A percentile compares a stretch with the other conserved stretches of the same genome.
These are phyloP conservation scores for Rotaria magnacalcarata DNA, from an alignment of 2,888 invertebrate species.

Conservation along the genomic window DNA sequence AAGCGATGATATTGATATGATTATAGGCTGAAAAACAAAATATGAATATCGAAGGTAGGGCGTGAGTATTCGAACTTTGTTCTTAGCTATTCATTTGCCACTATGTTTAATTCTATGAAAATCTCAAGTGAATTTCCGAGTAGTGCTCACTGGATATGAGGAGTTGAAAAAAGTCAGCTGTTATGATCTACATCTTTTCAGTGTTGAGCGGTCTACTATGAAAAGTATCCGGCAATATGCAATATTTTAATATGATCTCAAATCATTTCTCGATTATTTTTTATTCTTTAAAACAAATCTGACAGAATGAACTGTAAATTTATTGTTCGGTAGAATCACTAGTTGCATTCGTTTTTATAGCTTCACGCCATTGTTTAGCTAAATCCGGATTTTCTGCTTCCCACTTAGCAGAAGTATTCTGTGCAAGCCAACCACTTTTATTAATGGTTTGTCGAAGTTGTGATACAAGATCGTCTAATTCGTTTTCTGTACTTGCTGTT, in stretches of 20 bases:
- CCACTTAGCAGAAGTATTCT: neutral
- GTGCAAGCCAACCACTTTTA: neutral
- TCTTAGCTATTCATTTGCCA: too few species aligned
- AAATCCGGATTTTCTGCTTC: constrained; percentile 33
- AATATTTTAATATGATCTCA: neutral
- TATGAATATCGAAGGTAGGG: too few species aligned
- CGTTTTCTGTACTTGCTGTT: neutral
- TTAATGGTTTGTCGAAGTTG: constrained; percentile 30
- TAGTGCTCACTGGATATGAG: too few species aligned
- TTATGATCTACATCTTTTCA: too few species aligned
- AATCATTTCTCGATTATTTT: neutral
- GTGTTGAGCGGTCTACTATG: too few species aligned
- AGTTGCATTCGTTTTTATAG: neutral
- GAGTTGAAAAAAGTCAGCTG: too few species aligned
- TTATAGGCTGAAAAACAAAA: neutral
- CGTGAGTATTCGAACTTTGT: too few species aligned
- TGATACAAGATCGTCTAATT: constrained; percentile 7
- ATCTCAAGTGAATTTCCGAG: too few species aligned
- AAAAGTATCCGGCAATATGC: too few species aligned
- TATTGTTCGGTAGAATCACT: neutral
- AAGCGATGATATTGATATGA: neutral
- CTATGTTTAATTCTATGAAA: too few species aligned
- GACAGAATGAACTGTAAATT: neutral
- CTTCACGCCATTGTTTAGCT: constrained; percentile 32
- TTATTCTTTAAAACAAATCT: neutral